These are phyloP conservation scores for Drosophila diplacantha DNA, from an alignment of 2,888 invertebrate genomes.

Conservation along the genomic window DNA sequence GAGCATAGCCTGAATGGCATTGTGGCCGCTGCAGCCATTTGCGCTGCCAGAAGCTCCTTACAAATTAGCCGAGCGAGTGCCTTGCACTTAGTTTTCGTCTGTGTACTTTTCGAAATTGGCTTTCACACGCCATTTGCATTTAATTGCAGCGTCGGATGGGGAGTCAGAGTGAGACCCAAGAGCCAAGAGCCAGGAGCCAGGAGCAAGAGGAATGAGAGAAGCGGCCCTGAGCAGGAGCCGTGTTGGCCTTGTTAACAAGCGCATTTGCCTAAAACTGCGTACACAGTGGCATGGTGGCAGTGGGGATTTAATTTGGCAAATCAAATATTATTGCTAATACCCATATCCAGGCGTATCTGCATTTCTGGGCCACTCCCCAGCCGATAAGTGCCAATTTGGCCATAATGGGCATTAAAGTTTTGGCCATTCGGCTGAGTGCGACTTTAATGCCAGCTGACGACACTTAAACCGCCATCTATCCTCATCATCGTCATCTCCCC, in stretches of 20 bases:
- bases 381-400: slow-evolving; percentile 55
- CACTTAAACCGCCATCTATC: slow-evolving; percentile 30
- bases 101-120: slow-evolving; percentile 69
- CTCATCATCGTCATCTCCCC: slow-evolving; percentile 22
- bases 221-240: neutral
- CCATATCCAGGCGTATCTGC: slow-evolving; percentile 30
- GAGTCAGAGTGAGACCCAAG: neutral
- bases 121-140: slow-evolving; percentile 73
- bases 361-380: slow-evolving; percentile 33
- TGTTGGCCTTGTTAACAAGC: slow-evolving; percentile 62
- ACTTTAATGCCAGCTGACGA: slow-evolving; percentile 31
- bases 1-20: slow-evolving; percentile 54
- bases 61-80: slow-evolving; percentile 65
- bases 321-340: slow-evolving; percentile 63
- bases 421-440: slow-evolving; percentile 9
- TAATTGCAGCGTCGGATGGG: slow-evolving; percentile 55
- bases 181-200: neutral
- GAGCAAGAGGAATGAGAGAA: neutral
- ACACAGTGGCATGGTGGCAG: slow-evolving; percentile 23
- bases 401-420: slow-evolving; percentile 40
- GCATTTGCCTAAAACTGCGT: slow-evolving; percentile 58
- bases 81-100: slow-evolving; percentile 63
- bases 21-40: slow-evolving; percentile 19
- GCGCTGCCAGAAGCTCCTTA: slow-evolving; percentile 16
- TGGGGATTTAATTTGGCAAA: slow-evolving; percentile 48